phyloP scores from a whole-genome alignment of 53 echinoderm and acorn worm species.

The Holothuria scabra region DNA sequence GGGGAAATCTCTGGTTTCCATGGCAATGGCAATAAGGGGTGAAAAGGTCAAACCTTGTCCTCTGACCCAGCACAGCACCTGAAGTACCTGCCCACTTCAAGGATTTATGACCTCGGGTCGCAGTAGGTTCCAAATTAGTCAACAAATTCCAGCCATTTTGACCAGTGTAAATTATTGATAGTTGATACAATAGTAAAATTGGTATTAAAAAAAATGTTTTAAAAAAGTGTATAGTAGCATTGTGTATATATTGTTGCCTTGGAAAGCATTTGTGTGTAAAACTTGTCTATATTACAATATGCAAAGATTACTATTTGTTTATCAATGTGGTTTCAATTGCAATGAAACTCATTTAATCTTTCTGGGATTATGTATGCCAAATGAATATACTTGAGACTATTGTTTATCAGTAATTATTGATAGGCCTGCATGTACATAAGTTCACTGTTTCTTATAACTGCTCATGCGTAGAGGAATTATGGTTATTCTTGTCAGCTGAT shows the following conservation, averaged over 20 bases:
- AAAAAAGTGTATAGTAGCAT: constrained; percentile 29
- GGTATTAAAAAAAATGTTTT: not conserved
- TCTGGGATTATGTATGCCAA: no score
- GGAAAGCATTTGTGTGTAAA: constrained; percentile 35
- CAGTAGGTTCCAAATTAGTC: constrained; percentile 17
- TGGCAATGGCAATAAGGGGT: constrained; percentile 40
- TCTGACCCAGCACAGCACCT: constrained; percentile 44
- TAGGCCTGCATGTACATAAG: no score
- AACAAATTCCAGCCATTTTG: constrained; percentile 7
- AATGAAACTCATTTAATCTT: no score
- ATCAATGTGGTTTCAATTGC: constrained; percentile 11
- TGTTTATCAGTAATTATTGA: no score
- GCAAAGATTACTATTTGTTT: constrained; percentile 10
- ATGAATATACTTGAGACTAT: no score
- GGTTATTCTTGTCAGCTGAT: no score
- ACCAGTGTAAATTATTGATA: not conserved
- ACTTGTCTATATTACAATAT: constrained; percentile 43
- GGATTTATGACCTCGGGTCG: constrained; percentile 42
- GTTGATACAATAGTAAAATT: not conserved
- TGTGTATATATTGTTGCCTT: constrained; percentile 52
- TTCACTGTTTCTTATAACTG: no score
- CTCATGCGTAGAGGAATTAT: no score
- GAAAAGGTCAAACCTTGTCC: constrained; percentile 36
- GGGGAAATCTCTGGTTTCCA: constrained; percentile 40
- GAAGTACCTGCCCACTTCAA: constrained; percentile 44